Evolutionary conservation across 2,113 vertebrate genomes (phyloP), one percentile per base, ranked within the genome.

Genomic region (Edolisoma coerulescens): DNA sequence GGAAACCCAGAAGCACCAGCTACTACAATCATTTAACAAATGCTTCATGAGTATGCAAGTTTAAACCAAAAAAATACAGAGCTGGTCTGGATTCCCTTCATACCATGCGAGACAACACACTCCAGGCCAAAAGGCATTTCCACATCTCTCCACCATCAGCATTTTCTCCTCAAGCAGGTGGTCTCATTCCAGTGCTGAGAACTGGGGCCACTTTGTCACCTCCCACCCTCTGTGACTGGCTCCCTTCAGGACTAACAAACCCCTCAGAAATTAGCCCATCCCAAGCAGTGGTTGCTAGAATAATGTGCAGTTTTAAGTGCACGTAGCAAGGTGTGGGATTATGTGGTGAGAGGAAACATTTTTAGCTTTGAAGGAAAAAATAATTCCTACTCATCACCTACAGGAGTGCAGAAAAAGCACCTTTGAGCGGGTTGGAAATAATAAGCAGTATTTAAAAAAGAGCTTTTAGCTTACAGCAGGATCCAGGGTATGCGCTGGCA

Each of bases 371-470:
- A 83, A 71, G 37, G 45, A 83, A 85, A 76, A 76, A 45, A 22
- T 6, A 89, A 80, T 77, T 87, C 78, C 64, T 49, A 32, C 59
- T 69, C 14, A 7, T 47, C 76, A 73, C 7, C 67, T 75, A 19
- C 9, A 15, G 32, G 59, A 30, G 12, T 5, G 10, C 26, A 86
- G 41, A 45, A 93, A 35, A 47, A 42, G 49, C 57, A 74, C 42
- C 37, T 76, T 57, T 32, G 37, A 83, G 27, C 0, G 3, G 54
- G 39, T 13, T 69, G 64, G 85, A 53, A 70, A 30, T 45, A 41
- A 10, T 1, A 33, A 52, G 17, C 16, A 44, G 37, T 3, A 3
- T 16, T 32, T 3, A 18, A 28, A 61, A 81, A 39, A 14, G 0
- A 32, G 39, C 53, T 45, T 63, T 61, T 33, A 45, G 63, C 80